phyloP scores from a whole-genome alignment of 2,797 vertebrate genomes.

The Xiphorhynchus erythropygius region DNA sequence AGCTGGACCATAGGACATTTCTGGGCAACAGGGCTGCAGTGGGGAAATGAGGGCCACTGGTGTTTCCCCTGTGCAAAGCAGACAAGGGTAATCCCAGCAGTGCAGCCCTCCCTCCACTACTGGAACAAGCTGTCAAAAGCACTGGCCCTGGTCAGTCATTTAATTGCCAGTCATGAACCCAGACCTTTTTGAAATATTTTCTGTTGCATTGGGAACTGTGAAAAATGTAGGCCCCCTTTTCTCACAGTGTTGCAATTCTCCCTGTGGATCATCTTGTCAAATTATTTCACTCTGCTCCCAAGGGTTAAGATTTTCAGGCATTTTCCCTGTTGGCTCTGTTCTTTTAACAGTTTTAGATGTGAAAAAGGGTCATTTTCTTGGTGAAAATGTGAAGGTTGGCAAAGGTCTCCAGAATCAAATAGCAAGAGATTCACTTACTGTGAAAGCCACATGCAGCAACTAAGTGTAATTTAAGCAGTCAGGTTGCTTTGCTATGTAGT shows the following conservation, averaged over 20 bases:
- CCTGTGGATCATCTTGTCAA: not conserved
- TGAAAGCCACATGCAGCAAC: not conserved
- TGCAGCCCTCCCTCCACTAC: not conserved
- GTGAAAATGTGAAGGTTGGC: not conserved
- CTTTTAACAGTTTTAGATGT: not conserved
- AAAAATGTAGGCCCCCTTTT: not conserved
- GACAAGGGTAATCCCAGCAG: not conserved
- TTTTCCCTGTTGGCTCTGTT: not conserved
- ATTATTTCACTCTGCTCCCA: not conserved
- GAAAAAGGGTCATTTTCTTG: not conserved
- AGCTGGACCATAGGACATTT: not conserved
- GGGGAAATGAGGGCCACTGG: not conserved
- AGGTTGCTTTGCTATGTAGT: not conserved
- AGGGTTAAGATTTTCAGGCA: not conserved
- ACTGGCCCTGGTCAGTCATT: not conserved
- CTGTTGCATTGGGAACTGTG: not conserved
- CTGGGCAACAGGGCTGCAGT: not conserved
- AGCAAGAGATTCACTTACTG: not conserved
- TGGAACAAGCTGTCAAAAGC: not conserved
- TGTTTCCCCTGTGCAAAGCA: not conserved
- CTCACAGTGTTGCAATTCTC: not conserved
- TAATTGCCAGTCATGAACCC: not conserved
- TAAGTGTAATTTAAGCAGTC: not conserved
- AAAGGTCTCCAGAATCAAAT: not conserved
- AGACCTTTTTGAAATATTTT: not conserved